Evolutionary conservation across 2,797 vertebrate species (phyloP), one percentile per base, ranked within the genome.

Genomic region (Knipowitschia caucasica): DNA sequence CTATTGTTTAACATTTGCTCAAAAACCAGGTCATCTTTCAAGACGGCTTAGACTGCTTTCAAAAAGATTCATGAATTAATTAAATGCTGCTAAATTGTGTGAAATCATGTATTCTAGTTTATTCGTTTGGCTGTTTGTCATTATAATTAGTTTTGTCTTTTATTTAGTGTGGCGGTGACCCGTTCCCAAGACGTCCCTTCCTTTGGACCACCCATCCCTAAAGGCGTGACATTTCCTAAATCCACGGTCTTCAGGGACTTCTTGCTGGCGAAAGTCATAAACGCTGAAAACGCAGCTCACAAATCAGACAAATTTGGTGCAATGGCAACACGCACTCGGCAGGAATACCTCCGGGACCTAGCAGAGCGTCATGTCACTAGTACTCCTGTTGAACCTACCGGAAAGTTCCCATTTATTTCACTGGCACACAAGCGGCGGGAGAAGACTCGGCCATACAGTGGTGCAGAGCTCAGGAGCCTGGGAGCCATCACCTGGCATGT

Each of bases 221-320:
- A 94, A 89, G 94, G 92, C 1, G 93, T 99, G 75, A 98, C 93
- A 0, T 96, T 99, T 84, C 96, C 96, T 27, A 99, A 98, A 76
- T 99, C 96, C 50, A 93, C 94, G 0, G 94, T 99, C 54, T 99
- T 99, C 87, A 92, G 95, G 93, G 95, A 98, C 92, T 99, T 99
- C 80, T 89, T 99, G 57, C 71, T 99, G 68, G 91, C 95, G 69
- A 99, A 99, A 90, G 92, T 98, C 64, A 95, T 98, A 73, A 99
- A 99, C 59, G 96, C 92, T 0, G 96, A 99, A 83, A 99, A 98
- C 69, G 96, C 96, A 8, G 95, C 95, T 67, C 94, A 98, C 73
- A 98, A 99, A 79, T 99, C 96, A 0, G 94, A 96, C 11, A 99
- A 99, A 80, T 99, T 99, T 45, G 92, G 93, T 0, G 94, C 93